A percentile compares a stretch with the other conserved stretches of the same genome.
These are phyloP conservation scores for Caenorhabditis becei DNA, from an alignment of 2,888 invertebrate genomes.

Conservation along the genomic window DNA sequence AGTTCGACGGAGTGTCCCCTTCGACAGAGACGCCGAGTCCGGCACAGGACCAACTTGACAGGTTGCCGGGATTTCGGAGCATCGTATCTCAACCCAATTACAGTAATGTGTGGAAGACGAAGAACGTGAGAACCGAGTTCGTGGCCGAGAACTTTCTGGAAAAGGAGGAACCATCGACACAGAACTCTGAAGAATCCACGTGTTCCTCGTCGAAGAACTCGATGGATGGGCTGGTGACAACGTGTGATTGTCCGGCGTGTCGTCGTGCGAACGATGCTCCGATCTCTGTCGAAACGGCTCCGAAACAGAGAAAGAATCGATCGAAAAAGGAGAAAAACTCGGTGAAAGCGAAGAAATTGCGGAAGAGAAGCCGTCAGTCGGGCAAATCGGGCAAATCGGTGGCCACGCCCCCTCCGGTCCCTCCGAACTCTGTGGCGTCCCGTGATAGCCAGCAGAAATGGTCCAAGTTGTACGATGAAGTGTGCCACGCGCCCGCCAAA, in stretches of 20 bases:
- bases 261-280: not conserved
- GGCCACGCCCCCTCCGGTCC: slow-evolving; percentile 3
- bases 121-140: slow-evolving; percentile 31
- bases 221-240: not conserved
- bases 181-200: too few species aligned
- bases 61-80: not conserved
- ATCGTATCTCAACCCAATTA: not conserved
- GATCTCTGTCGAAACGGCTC: slow-evolving; percentile 12
- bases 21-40: slow-evolving; percentile 9
- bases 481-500: not conserved
- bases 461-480: slow-evolving; percentile 38
- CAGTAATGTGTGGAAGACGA: slow-evolving; percentile 36
- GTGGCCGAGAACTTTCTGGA: not conserved
- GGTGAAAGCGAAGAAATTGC: not conserved
- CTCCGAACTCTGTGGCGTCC: slow-evolving; percentile 31
- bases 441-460: slow-evolving; percentile 15
- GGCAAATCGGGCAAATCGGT: not conserved
- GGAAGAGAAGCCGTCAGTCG: not conserved
- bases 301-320: too few species aligned
- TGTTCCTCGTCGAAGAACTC: slow-evolving; percentile 10
- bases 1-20: not conserved
- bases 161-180: too few species aligned
- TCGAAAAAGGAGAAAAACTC: too few species aligned
- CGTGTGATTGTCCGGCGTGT: slow-evolving; percentile 34
- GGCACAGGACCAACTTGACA: slow-evolving; percentile 35